phyloP scores from a whole-genome alignment of 2,797 vertebrate genomes.

The Pygocentrus nattereri region DNA sequence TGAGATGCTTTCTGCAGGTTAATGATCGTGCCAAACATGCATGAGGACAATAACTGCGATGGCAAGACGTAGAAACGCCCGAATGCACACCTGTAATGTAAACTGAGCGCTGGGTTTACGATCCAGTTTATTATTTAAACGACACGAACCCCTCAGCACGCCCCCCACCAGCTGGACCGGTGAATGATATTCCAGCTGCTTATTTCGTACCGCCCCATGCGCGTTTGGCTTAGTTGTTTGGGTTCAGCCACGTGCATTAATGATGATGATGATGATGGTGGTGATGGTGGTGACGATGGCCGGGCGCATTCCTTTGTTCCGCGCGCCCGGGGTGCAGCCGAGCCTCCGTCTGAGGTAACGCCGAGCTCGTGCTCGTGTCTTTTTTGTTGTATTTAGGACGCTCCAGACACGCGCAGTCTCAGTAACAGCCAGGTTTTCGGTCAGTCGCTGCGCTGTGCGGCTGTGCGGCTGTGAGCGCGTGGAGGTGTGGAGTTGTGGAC shows the following conservation, averaged over 20 bases:
- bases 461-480: background rate
- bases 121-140: background rate
- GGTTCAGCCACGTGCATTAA: constrained; percentile 65
- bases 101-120: background rate
- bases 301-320: constrained; percentile 72
- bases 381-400: background rate
- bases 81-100: constrained; percentile 27
- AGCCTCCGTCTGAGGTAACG: background rate
- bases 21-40: background rate
- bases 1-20: background rate
- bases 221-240: constrained; percentile 52
- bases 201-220: background rate
- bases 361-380: constrained; percentile 8
- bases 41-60: background rate
- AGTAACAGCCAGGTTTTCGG: background rate
- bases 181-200: background rate
- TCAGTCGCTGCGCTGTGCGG: background rate
- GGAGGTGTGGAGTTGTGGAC: background rate
- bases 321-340: constrained; percentile 33
- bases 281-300: constrained; percentile 60
- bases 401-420: background rate
- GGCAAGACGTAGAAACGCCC: background rate
- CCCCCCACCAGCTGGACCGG: no score
- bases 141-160: constrained; percentile 1
- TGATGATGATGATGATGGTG: constrained; percentile 47